Conservation (phyloP, 2,888 invertebrate species). For the Adineta ricciae region DNA sequence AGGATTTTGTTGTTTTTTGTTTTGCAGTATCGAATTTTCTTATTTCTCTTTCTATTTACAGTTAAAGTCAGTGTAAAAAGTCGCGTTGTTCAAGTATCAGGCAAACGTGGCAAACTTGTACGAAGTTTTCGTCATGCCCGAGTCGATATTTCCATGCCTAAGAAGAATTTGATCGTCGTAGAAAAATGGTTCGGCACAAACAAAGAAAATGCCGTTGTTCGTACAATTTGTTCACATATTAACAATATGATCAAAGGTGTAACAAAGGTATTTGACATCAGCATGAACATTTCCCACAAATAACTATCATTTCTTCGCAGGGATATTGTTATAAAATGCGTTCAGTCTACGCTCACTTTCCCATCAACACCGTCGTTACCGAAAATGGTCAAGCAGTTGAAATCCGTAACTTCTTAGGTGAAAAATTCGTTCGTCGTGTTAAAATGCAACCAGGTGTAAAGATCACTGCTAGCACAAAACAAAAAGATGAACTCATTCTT, state of each 20-base stretch:
- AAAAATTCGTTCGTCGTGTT: constrained; percentile 88
- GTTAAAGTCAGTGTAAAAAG: constrained; percentile 80
- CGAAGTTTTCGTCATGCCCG: constrained; percentile 89
- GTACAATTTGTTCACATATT: constrained; percentile 96
- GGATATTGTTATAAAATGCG: constrained; percentile 99
- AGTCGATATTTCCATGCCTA: constrained; percentile 64
- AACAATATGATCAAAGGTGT: constrained; percentile 96
- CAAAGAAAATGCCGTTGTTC: constrained; percentile 91
- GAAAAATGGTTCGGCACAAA: constrained; percentile 98
- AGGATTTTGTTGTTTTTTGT: background rate
- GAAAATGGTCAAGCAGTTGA: constrained; percentile 79
- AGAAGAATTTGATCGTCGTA: constrained; percentile 59
- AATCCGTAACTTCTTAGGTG: constrained; percentile 92
- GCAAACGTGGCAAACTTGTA: constrained; percentile 78
- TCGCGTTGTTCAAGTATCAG: constrained; percentile 80
- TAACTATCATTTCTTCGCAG: constrained; percentile 56
- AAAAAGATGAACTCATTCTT: constrained; percentile 92
- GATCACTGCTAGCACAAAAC: constrained; percentile 77
- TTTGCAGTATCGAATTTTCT: too few species aligned
- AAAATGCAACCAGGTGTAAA: constrained; percentile 70
- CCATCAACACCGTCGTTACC: constrained; percentile 79
- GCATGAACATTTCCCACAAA: too few species aligned
- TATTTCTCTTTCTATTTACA: constrained; percentile 37
- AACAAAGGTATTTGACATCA: constrained; percentile 52
- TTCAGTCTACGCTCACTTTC: constrained; percentile 98